These are phyloP conservation scores for Drosophila rhopaloa DNA, from an alignment of 1,140 invertebrate species.

Conservation along the genomic window DNA sequence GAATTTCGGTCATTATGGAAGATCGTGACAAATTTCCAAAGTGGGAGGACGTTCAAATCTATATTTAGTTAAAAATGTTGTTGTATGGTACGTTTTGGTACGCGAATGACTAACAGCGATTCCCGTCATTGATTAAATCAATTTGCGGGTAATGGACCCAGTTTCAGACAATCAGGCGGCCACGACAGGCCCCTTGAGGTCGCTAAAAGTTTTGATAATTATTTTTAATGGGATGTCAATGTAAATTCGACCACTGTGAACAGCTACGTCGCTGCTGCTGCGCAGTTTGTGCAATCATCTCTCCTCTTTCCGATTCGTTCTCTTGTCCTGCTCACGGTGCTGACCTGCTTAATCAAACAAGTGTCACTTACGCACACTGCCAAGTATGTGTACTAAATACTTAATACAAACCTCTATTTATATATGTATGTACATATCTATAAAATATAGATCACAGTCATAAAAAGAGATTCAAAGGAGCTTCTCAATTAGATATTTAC, in stretches of 20 bases:
- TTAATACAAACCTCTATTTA: conserved; percentile 9
- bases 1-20: conserved; percentile 22
- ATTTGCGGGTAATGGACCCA: conserved; percentile 12
- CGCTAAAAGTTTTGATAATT: background rate
- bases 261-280: conserved; percentile 61
- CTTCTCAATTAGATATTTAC: no score
- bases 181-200: conserved; percentile 20
- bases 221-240: background rate
- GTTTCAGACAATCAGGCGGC: conserved; percentile 2
- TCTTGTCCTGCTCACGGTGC: conserved; percentile 18
- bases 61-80: conserved; percentile 48
- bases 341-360: conserved; percentile 74
- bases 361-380: conserved; percentile 58
- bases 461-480: background rate
- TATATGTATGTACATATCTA: background rate
- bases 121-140: conserved; percentile 14
- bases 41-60: conserved; percentile 52
- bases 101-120: conserved; percentile 33
- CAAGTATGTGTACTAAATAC: conserved; percentile 36
- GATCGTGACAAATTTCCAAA: conserved; percentile 62
- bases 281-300: conserved; percentile 69
- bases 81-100: conserved; percentile 48
- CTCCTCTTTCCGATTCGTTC: conserved; percentile 3
- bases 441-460: background rate
- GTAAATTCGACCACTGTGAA: conserved; percentile 48